These are phyloP conservation scores for Lamellibrachia satsuma DNA, from an alignment of 2,888 invertebrate genomes.

Conservation along the genomic window DNA sequence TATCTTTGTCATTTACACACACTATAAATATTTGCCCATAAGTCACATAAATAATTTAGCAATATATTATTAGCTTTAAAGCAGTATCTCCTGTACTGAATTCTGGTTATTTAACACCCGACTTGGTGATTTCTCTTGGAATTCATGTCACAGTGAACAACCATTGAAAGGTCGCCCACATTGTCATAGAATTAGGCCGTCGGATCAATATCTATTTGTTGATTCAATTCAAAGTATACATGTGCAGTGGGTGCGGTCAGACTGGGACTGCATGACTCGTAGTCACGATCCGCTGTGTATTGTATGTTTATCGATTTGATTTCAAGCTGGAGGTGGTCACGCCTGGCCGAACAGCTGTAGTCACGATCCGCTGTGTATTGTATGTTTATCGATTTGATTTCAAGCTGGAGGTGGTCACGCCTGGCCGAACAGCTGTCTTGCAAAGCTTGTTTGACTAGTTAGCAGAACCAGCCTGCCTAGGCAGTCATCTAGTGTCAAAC, in stretches of 20 bases:
- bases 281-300: not conserved
- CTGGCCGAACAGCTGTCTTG: not conserved
- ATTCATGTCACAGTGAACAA: not conserved
- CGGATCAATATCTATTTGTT: not conserved
- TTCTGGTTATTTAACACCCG: not conserved
- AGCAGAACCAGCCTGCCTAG: not conserved
- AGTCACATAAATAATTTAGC: not conserved
- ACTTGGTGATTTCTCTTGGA: not conserved
- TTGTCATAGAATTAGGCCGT: not conserved
- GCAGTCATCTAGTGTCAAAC: not conserved
- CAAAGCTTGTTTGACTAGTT: not conserved
- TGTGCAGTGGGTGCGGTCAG: not conserved
- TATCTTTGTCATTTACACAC: too few species aligned
- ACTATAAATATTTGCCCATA: too few species aligned
- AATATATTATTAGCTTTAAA: not conserved
- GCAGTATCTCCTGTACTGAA: not conserved
- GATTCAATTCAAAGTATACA: not conserved
- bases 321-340: not conserved
- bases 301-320: not conserved
- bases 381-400: not conserved
- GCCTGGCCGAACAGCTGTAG: not conserved
- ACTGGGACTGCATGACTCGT: not conserved
- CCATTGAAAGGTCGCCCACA: not conserved
- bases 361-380: not conserved
- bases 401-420: not conserved